Evolutionary conservation across 2,888 invertebrate genomes (phyloP), one percentile per base, ranked within the genome.

Genomic region (Troglohyphantes excavatus): DNA sequence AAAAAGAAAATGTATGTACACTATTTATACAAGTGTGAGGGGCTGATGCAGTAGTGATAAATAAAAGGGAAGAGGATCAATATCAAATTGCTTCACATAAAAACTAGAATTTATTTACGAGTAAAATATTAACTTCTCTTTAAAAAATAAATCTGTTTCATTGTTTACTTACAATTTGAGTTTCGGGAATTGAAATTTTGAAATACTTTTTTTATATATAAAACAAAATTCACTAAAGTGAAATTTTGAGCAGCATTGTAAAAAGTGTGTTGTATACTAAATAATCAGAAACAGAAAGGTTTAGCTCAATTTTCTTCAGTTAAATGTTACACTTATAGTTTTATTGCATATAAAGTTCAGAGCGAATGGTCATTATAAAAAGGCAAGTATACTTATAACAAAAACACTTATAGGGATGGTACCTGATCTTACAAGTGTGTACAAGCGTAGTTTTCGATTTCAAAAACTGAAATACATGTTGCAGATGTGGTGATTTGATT

Each of bases 41-140:
- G n/a, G 11, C 23, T 46, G 43, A 72, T 72, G 17, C 21, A 26
- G 11, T 27, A 65, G 27, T 26, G 27, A 59, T 75, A 75, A 75
- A 75, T 75, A 75, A 75, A 53, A 27, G 21, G 23, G 21, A 43
- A 78, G 39, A 33, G 21, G 65, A 61, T 76, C 19, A 17, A 33
- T 65, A 65, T 65, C 43, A 78, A 65, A 43, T 63, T 78, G 43
- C 46, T 39, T 61, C 39, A 53, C 39, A 39, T 65, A 33, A 78
- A 78, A 78, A 78, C 78, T 43, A 78, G 65, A 43, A 65, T 78
- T 43, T 29, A 7, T 75, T 43, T 78, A 39, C n/a, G 21, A 39
- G 39, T 78, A 78, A 78, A 78, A 78, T 78, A 78, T 78, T 75
- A 75, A 46, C 46, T 19, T 78, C 43, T 78, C 23, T 46, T 78